Base-by-base conservation (phyloP, 2,797 vertebrate species). In the Bovichtus variegatus region DNA sequence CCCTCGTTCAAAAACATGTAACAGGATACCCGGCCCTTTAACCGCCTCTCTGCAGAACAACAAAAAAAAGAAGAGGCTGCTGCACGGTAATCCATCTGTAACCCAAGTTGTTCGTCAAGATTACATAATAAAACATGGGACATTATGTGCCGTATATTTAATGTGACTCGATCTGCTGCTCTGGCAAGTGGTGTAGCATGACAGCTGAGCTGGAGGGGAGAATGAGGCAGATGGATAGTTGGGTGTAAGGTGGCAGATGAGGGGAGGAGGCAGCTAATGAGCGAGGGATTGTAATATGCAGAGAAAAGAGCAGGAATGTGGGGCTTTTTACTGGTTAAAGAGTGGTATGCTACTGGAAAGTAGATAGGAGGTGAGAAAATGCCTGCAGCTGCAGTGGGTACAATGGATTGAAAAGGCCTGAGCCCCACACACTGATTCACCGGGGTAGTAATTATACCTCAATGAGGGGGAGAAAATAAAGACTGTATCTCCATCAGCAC, bases 241-340 rank as follows among this genome's bases (percentile, higher is more conserved):
- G 75, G 88, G 87, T 90, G 74, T 88, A 84, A 79, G 80, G 83
- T 89, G 87, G 83, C 83, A 51, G 69, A 40, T 43, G 76, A 78
- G 54, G 74, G 83, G 79, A 74, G 81, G 86, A 64, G 87, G 81
- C 40, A 18, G 74, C 77, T 87, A 87, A 90, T 80, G 86, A 87
- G 73, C 15, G 11, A 47, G 74, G 62, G 84, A 87, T 79, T 87
- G 84, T 65, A 86, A 92, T 86, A 77, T 77, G 71, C 40, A 46
- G 60, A 89, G 89, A 91, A 91, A 87, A 88, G 81, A 61, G 58
- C 29, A 87, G 79, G 87, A 94, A 92, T 93, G 89, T 51, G 10
- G 75, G 54, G 65, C 78, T 91, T 90, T n/a, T 91, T 79, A 80
- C 74, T 55, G 74, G 57, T 51, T 80, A 36, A 76, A 85, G 71